Base-by-base conservation (phyloP, 2,797 vertebrate genomes). In the Pangasius sanitwongsei region DNA sequence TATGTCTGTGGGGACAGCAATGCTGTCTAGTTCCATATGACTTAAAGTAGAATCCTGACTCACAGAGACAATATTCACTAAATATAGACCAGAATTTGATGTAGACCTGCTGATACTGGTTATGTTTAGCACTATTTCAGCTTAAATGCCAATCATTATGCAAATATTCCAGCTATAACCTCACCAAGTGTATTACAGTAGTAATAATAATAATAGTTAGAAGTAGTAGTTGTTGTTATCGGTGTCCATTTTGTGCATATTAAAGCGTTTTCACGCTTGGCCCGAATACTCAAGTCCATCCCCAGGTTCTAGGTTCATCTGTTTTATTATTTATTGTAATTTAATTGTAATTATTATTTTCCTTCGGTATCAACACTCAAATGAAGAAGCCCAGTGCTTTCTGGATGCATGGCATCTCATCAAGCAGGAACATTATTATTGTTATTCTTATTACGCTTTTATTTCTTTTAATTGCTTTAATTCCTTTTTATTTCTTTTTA, bases 11-110 rank as follows among this genome's bases (percentile, higher is more conserved):
- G 78, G 77, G 74, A 89, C 31, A 9, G 37, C 18, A 69, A 57
- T 41, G 28, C 41, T 72, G 57, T 87, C 65, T 53, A 75, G 23
- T 78, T 31, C 20, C 31, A 25, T 78, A 78, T n/a, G 53, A 78
- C 31, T 44, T 41, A 2, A 69, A 61, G 16, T 74, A 34, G 61
- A 84, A 85, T 53, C 59, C 72, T 67, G 59, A n/a, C 34, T 44
- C 12, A 59, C 20, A 15, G 80, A 84, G 61, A 85, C 15, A 44
- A 89, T 25, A 70, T 80, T 88, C 74, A 41, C 87, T 67, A 41
- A 85, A 84, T 31, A 6, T 48, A 50, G 16, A 31, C 15, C 61
- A 31, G 41, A 0, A 20, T 83, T 4, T 50, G 25, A 83, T 83
- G 41, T 9, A 37, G 20, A 34, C 2, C 1, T 4, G 23, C 78